Evolutionary conservation across 2,113 vertebrate species (phyloP).

Genomic region (Mystacornis crossleyi): DNA sequence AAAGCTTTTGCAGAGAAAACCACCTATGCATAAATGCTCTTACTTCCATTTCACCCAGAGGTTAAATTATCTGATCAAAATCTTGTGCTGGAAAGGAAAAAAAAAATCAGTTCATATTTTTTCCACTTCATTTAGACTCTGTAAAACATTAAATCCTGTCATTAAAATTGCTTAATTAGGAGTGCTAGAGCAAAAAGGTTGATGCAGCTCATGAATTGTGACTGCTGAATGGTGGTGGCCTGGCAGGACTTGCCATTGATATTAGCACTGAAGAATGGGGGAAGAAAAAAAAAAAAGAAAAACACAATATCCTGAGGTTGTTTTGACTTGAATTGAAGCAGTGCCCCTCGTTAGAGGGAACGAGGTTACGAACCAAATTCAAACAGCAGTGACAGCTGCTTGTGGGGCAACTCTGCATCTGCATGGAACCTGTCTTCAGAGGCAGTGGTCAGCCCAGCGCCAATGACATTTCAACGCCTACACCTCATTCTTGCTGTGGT

Average conservation of each 20-base stretch:
- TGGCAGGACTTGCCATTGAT: not conserved
- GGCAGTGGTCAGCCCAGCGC: not conserved
- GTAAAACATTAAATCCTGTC: constrained; percentile 49
- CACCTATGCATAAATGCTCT: constrained; percentile 14
- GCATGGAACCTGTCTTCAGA: not conserved
- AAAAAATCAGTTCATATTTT: not conserved
- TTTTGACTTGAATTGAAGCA: not conserved
- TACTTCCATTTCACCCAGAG: constrained; percentile 23
- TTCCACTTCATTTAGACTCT: constrained; percentile 42
- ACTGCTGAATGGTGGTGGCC: not conserved
- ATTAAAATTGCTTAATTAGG: constrained; percentile 42
- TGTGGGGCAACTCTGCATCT: not conserved
- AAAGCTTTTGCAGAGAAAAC: constrained; percentile 16
- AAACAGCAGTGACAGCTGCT: not conserved
- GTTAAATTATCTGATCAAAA: constrained; percentile 55
- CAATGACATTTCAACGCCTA: not conserved
- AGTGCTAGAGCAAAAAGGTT: constrained; percentile 9
- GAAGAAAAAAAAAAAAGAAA: not conserved
- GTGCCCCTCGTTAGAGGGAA: not conserved
- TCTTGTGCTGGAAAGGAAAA: not conserved
- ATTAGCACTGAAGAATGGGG: not conserved
- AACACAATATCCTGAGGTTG: not conserved
- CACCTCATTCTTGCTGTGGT: not conserved
- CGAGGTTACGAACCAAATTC: not conserved
- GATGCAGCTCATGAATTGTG: not conserved